A percentile compares a stretch with the other conserved stretches of the same genome.
phyloP scores from a whole-genome alignment of 2,888 invertebrate genomes.

The Dorcus hopei region DNA sequence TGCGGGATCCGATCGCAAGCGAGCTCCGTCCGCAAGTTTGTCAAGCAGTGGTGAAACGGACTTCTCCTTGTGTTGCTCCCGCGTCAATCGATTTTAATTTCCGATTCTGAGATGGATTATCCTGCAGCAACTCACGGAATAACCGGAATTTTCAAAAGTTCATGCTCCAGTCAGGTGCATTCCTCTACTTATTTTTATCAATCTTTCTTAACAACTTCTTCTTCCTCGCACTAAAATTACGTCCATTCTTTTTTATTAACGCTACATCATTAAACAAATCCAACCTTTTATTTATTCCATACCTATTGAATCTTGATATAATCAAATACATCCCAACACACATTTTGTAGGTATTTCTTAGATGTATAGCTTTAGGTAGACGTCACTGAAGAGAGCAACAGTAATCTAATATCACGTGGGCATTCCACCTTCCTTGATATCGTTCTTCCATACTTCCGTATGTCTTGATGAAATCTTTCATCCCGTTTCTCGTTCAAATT shows the following conservation, averaged over 20 bases:
- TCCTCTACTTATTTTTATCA: neutral
- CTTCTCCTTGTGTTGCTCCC: slow-evolving; percentile 26
- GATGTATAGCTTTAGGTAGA: no score
- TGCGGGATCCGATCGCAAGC: slow-evolving; percentile 31
- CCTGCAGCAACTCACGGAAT: slow-evolving; percentile 25
- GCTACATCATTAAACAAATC: neutral
- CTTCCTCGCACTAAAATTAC: neutral
- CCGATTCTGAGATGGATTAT: slow-evolving; percentile 35
- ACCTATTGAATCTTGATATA: no score
- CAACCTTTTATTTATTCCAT: no score
- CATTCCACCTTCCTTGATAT: no score
- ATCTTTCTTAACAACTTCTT: neutral
- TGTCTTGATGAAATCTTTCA: no score
- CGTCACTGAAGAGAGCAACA: no score
- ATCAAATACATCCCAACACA: no score
- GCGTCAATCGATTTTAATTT: slow-evolving; percentile 37
- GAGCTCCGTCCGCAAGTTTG: slow-evolving; percentile 20
- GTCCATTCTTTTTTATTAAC: neutral
- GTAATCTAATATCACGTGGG: no score
- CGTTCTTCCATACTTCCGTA: no score
- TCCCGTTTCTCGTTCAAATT: no score
- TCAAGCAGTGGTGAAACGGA: slow-evolving; percentile 25
- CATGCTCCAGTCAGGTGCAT: slow-evolving; percentile 15
- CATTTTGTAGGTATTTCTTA: no score
- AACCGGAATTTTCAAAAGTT: slow-evolving; percentile 26